These are phyloP conservation scores for Caretta caretta DNA, from an alignment of 2,113 vertebrate species.

Conservation along the genomic window DNA sequence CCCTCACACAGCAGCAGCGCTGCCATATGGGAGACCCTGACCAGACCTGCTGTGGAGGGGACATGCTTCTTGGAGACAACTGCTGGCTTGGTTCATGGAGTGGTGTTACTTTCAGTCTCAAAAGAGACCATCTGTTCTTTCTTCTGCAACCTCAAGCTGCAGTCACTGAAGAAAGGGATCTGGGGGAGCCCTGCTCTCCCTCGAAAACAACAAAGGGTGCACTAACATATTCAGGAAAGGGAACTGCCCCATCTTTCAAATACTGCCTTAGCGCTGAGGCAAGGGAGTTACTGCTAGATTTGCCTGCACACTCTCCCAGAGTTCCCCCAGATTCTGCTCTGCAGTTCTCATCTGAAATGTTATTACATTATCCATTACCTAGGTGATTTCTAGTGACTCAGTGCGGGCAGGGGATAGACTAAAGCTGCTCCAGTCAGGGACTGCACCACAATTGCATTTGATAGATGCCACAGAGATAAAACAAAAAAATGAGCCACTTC, in stretches of 20 bases:
- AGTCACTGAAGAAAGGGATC: background rate
- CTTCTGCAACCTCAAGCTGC: background rate
- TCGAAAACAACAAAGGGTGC: background rate
- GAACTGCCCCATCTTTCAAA: background rate
- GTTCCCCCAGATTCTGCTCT: conserved; percentile 59
- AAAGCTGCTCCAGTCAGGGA: conserved; percentile 22
- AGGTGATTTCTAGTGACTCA: conserved; percentile 64
- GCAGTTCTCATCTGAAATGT: conserved; percentile 69
- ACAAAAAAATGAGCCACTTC: background rate
- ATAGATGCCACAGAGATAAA: background rate
- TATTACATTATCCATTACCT: conserved; percentile 65
- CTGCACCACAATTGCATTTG: background rate
- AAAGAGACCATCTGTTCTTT: conserved; percentile 38
- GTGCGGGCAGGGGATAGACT: conserved; percentile 46
- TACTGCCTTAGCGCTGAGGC: background rate
- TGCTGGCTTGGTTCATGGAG: background rate
- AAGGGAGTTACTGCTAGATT: conserved; percentile 60
- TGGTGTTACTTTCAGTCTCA: background rate
- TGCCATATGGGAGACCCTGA: conserved; percentile 52
- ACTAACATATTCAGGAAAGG: background rate
- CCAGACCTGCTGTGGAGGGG: background rate
- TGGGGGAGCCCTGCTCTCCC: background rate
- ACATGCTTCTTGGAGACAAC: background rate
- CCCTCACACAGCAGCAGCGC: background rate
- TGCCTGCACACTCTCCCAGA: conserved; percentile 64